Evolutionary conservation across 2,113 vertebrate genomes (phyloP).

Genomic region (Oncorhynchus clarkii): DNA sequence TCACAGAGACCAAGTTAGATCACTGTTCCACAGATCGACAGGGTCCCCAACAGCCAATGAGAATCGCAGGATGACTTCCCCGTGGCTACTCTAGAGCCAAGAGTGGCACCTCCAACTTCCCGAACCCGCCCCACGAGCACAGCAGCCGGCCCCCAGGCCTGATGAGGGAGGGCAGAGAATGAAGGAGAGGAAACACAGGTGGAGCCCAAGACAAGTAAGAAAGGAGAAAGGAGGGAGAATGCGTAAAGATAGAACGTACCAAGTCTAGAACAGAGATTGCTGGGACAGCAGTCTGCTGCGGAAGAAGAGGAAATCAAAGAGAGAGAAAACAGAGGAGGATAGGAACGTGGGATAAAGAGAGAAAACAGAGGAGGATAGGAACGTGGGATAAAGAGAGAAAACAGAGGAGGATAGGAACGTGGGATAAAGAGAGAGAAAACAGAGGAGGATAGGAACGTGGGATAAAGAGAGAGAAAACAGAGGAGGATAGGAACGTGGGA

Average conservation of each 20-base stretch:
- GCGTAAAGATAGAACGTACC: slow-evolving; percentile 89
- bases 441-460: not conserved
- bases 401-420: no score
- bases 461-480: no score
- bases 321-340: slow-evolving; percentile 50
- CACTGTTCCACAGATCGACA: slow-evolving; percentile 25
- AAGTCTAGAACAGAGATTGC: slow-evolving; percentile 99
- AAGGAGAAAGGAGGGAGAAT: slow-evolving; percentile 73
- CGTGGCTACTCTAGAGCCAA: slow-evolving; percentile 24
- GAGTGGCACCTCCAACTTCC: slow-evolving; percentile 1
- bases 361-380: slow-evolving; percentile 10
- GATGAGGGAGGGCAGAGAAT: slow-evolving; percentile 48
- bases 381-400: no score
- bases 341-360: slow-evolving; percentile 32
- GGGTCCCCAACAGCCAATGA: slow-evolving; percentile 34
- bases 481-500: no score
- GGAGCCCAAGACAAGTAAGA: slow-evolving; percentile 71
- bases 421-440: no score
- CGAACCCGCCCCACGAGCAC: slow-evolving; percentile 11
- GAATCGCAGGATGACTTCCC: slow-evolving; percentile 34
- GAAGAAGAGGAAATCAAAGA: slow-evolving; percentile 74
- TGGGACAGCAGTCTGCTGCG: slow-evolving; percentile 99
- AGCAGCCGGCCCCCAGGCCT: slow-evolving; percentile 31
- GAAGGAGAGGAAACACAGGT: slow-evolving; percentile 59
- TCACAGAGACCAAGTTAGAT: not conserved